Conservation (phyloP, 2,888 invertebrate species). For the Xylocampa areola region DNA sequence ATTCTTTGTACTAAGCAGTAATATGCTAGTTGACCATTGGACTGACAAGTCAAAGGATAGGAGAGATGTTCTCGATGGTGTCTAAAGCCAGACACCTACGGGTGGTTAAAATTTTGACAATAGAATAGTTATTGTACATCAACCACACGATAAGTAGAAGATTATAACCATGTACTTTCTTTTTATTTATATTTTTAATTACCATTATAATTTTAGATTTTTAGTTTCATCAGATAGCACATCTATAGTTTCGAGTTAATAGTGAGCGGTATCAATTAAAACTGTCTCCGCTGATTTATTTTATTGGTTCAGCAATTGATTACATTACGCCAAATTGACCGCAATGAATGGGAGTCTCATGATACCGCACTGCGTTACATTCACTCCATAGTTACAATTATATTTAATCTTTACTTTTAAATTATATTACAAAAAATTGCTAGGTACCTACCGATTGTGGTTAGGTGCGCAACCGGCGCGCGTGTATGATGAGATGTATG, state of each 20-base stretch:
- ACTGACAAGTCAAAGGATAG: too few relatives aligned
- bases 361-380: constrained; percentile 75
- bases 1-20: too few relatives aligned
- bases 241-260: constrained; percentile 77
- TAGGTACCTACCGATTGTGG: too few relatives aligned
- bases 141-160: too few relatives aligned
- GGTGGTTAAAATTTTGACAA: too few relatives aligned
- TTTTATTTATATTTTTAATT: constrained; percentile 2
- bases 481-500: too few relatives aligned
- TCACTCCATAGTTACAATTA: constrained; percentile 28
- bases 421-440: not conserved
- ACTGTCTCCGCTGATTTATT: constrained; percentile 89
- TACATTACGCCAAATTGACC: constrained; percentile 89
- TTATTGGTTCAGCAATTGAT: constrained; percentile 89
- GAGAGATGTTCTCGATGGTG: too few relatives aligned
- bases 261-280: constrained; percentile 87
- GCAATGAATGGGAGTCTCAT: constrained; percentile 83
- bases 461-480: too few relatives aligned
- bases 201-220: constrained; percentile 16
- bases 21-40: too few relatives aligned
- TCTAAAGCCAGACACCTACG: too few relatives aligned
- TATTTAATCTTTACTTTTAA: constrained; percentile 7
- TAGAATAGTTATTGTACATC: too few relatives aligned
- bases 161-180: too few relatives aligned
- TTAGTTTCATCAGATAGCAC: constrained; percentile 44